Percentiles rank a stretch among this genome's conserved stretches.
Evolutionary conservation across 2,797 vertebrate genomes (phyloP).

Genomic region (Trematomus bernacchii): DNA sequence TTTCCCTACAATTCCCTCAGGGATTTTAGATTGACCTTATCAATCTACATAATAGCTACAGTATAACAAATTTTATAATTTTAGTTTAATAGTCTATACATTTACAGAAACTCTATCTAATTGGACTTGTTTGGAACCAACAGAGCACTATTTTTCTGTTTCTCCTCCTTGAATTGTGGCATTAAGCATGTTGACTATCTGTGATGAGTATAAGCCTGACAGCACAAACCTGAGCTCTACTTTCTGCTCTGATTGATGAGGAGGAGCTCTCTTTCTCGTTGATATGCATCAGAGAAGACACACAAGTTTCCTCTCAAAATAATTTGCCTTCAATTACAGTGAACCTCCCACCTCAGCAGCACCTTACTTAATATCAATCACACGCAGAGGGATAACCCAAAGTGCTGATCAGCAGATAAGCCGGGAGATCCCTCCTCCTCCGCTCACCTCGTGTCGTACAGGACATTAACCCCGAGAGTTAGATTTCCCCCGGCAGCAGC

Average conservation of each 20-base stretch:
- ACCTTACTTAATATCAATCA: conserved; percentile 56
- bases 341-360: conserved; percentile 56
- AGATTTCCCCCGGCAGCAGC: conserved; percentile 66
- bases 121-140: background rate
- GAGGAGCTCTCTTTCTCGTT: conserved; percentile 35
- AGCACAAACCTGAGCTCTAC: conserved; percentile 40
- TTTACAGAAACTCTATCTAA: conserved; percentile 1
- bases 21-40: background rate
- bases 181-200: conserved; percentile 3
- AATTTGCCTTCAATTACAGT: conserved; percentile 58
- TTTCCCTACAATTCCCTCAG: background rate
- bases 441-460: conserved; percentile 53
- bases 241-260: conserved; percentile 55
- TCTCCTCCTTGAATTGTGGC: background rate
- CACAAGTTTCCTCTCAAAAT: conserved; percentile 56
- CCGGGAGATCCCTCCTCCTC: conserved; percentile 59
- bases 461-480: conserved; percentile 71
- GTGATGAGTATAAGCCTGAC: conserved; percentile 49
- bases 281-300: conserved; percentile 43
- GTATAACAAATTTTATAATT: background rate
- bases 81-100: background rate
- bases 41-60: too few relatives aligned
- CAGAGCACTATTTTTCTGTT: conserved; percentile 6
- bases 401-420: conserved; percentile 70
- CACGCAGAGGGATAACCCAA: conserved; percentile 49